Evolutionary conservation across 2,888 invertebrate genomes (phyloP), one percentile per base, ranked within the genome.

Genomic region (Stegana nigrithorax): DNA sequence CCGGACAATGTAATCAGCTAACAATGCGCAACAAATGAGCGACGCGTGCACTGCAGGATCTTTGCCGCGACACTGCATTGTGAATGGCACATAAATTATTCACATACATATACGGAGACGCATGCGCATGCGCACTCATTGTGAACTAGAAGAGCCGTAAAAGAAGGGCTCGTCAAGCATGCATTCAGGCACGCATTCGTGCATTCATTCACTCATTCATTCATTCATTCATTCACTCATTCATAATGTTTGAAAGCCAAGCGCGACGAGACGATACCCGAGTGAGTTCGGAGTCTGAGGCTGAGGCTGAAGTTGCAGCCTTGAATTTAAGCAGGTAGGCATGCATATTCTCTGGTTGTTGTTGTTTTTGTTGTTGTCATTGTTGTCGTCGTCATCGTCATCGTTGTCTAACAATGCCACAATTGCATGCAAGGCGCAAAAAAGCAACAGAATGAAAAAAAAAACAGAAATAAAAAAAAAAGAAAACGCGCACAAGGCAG

Each of bases 11-110:
- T 23, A 59, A 59, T 59, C 59, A 59, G 25, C 12, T 36, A 59
- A 59, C 59, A 59, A 59, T 44, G 47, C 47, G 21, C 27, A 45
- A 44, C 17, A 44, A 58, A 57, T 23, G 39, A 57, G 57, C 39
- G 14, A 39, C 60, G 60, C 53, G 14, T 51, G 7, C 19, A 23
- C 23, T 50, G 23, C 26, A 8, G 17, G 42, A 19, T 17, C 8
- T 6, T 36, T 12, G 12, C 17, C 53, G 67, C 55, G 66, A 67
- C 56, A 59, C 57, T 71, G 79, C 78, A 80, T 75, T 75, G 80
- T 80, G 59, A 60, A 62, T 62, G 68, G 57, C 66, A 78, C 80
- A 78, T 78, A 81, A 78, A 78, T 78, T 80, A 81, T 39, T 39
- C n/a, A 39, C 39, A 39, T 17, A 14, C 39, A 39, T 10, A 78